Percentiles rank a stretch among this genome's conserved stretches.
Evolutionary conservation across 2,113 vertebrate species (phyloP).

Genomic region (Phalacrocorax aristotelis): DNA sequence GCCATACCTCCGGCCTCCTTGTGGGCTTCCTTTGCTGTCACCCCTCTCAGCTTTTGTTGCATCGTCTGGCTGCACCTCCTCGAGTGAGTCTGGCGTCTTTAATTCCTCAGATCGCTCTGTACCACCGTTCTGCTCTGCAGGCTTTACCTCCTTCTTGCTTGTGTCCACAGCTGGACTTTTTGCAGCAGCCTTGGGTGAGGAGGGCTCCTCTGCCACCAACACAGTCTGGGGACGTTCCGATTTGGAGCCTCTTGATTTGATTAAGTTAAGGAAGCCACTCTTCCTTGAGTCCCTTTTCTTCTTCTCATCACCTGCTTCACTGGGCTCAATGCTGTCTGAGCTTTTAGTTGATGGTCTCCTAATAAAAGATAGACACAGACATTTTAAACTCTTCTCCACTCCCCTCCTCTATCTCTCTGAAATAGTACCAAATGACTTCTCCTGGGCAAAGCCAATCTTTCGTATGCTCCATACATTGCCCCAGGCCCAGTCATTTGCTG

Average conservation of each 20-base stretch:
- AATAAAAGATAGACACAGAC: constrained; percentile 5
- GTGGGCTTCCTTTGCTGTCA: constrained; percentile 85
- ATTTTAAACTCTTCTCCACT: not conserved
- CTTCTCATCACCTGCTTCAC: constrained; percentile 80
- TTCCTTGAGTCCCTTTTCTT: constrained; percentile 92
- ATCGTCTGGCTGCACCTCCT: constrained; percentile 80
- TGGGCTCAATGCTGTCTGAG: constrained; percentile 84
- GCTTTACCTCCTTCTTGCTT: constrained; percentile 62
- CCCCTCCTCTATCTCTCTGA: not conserved
- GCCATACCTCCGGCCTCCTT: constrained; percentile 85
- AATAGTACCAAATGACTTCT: not conserved
- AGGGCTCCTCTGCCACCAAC: constrained; percentile 79
- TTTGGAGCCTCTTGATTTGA: constrained; percentile 87
- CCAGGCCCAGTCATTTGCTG: not conserved
- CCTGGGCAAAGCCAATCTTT: not conserved
- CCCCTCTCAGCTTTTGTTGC: constrained; percentile 43
- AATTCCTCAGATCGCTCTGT: constrained; percentile 85
- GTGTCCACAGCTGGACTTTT: constrained; percentile 78
- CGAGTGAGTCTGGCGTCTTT: constrained; percentile 85
- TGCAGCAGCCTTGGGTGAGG: constrained; percentile 77
- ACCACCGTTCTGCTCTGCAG: constrained; percentile 65
- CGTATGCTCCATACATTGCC: not conserved
- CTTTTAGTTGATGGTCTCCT: constrained; percentile 79
- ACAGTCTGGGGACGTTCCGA: constrained; percentile 81
- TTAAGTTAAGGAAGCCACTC: constrained; percentile 93